These are phyloP conservation scores for Myotis pilosus DNA, from an alignment of 2,797 vertebrate genomes.

Conservation along the genomic window DNA sequence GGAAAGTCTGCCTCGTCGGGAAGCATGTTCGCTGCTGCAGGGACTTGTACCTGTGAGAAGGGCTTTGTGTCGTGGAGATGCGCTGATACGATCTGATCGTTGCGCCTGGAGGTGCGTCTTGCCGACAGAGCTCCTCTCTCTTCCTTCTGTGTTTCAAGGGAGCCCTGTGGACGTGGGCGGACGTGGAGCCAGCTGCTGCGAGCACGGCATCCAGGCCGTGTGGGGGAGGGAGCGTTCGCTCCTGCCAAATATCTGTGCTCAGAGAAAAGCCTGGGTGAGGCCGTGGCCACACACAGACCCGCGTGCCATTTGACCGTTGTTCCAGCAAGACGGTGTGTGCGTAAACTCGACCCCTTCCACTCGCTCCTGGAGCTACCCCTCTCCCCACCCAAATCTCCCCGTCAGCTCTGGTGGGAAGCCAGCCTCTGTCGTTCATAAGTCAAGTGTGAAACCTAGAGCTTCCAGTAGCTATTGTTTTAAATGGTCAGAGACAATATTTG, in stretches of 20 bases:
- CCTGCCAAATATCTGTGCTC: constrained; percentile 70
- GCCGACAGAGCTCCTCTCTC: constrained; percentile 28
- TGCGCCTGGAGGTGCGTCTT: constrained; percentile 28
- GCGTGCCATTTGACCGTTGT: constrained; percentile 37
- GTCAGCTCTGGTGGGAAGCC: not conserved
- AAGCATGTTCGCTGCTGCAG: not conserved
- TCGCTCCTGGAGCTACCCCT: not conserved
- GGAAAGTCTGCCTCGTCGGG: not conserved
- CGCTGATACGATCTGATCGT: constrained; percentile 1
- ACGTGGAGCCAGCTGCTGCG: not conserved
- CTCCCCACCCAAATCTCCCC: accelerated
- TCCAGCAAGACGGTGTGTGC: constrained; percentile 44
- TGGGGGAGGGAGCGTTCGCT: constrained; percentile 44
- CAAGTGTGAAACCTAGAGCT: not conserved
- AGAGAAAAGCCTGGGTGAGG: constrained; percentile 54
- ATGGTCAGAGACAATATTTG: not conserved
- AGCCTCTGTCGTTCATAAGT: accelerated
- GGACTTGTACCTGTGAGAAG: not conserved
- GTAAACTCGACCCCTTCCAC: constrained; percentile 54
- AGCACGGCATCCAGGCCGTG: not conserved
- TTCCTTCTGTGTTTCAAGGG: constrained; percentile 1
- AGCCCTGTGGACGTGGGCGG: not conserved
- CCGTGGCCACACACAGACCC: constrained; percentile 54
- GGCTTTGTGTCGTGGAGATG: not conserved
- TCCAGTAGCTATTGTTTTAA: not conserved